Evolutionary conservation across 1,140 invertebrate species (phyloP).

Genomic region (Cotesia glomerata): DNA sequence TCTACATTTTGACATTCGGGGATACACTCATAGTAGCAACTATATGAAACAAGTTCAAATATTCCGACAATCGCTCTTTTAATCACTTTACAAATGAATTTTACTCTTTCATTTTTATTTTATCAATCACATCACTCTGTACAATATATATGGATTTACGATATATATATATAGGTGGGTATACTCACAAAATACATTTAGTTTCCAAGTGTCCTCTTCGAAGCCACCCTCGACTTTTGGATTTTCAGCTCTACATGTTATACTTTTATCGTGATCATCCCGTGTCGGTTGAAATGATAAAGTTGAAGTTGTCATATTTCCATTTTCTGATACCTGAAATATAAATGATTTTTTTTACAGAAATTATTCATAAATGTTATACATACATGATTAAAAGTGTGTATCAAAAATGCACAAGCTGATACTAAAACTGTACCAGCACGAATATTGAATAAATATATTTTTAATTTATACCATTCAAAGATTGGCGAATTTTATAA

Average conservation of each 20-base stretch:
- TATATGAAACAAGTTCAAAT: too few relatives aligned
- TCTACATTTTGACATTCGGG: too few relatives aligned
- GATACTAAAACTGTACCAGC: too few relatives aligned
- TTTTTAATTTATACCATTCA: too few relatives aligned
- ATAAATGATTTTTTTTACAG: slow-evolving; percentile 26
- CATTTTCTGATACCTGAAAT: slow-evolving; percentile 74
- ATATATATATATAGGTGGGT: background rate
- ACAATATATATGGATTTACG: too few relatives aligned
- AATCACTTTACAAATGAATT: too few relatives aligned
- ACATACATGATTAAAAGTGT: too few relatives aligned
- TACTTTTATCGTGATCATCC: slow-evolving; percentile 76
- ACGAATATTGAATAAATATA: too few relatives aligned
- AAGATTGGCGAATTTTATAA: too few relatives aligned
- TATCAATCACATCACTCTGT: background rate
- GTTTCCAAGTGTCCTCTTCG: slow-evolving; percentile 77
- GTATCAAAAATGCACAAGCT: too few relatives aligned
- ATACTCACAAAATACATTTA: slow-evolving; percentile 85
- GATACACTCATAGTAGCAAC: too few relatives aligned
- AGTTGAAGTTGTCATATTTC: slow-evolving; percentile 80
- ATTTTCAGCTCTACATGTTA: slow-evolving; percentile 85
- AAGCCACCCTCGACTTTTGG: slow-evolving; percentile 72
- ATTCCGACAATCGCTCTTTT: too few relatives aligned
- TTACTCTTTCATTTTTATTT: background rate
- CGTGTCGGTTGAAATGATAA: slow-evolving; percentile 76
- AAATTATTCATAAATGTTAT: background rate